Evolutionary conservation across 1,140 invertebrate species (phyloP).

Genomic region (Diabrotica virgifera): DNA sequence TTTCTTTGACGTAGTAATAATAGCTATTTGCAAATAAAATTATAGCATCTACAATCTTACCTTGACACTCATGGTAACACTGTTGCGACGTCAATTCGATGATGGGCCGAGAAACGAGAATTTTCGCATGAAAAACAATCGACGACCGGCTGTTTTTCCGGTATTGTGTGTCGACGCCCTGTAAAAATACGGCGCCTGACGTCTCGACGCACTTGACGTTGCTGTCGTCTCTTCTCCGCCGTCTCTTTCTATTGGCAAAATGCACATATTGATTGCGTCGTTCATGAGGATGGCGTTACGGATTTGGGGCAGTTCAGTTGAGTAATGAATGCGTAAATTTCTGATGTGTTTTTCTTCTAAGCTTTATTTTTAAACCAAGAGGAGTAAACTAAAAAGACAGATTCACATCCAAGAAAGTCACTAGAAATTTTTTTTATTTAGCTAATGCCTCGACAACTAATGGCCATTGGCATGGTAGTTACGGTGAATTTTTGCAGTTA

Average conservation of each 20-base stretch:
- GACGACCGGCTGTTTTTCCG: not conserved
- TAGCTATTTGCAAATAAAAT: slow-evolving; percentile 1
- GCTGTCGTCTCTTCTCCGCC: not conserved
- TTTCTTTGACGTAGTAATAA: not conserved
- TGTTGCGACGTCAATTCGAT: not conserved
- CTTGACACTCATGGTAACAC: not conserved
- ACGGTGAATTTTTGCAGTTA: too few relatives aligned
- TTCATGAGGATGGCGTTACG: not conserved
- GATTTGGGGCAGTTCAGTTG: not conserved
- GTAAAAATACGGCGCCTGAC: not conserved
- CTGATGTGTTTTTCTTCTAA: too few relatives aligned
- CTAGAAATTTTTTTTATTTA: too few relatives aligned
- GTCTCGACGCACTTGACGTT: not conserved
- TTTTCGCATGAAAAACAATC: not conserved
- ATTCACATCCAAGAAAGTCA: too few relatives aligned
- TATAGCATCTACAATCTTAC: not conserved
- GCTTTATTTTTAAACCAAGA: too few relatives aligned
- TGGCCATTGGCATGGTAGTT: too few relatives aligned
- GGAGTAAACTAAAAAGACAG: too few relatives aligned
- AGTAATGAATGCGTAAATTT: too few relatives aligned
- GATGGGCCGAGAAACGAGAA: too few relatives aligned
- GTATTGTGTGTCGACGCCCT: not conserved
- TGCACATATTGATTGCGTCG: not conserved
- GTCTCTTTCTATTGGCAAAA: not conserved
- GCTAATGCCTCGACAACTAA: too few relatives aligned